Percentiles rank a stretch among this genome's conserved stretches.
Evolutionary conservation across 1,140 invertebrate species (phyloP).

Genomic region (Macrobrachium rosenbergii): DNA sequence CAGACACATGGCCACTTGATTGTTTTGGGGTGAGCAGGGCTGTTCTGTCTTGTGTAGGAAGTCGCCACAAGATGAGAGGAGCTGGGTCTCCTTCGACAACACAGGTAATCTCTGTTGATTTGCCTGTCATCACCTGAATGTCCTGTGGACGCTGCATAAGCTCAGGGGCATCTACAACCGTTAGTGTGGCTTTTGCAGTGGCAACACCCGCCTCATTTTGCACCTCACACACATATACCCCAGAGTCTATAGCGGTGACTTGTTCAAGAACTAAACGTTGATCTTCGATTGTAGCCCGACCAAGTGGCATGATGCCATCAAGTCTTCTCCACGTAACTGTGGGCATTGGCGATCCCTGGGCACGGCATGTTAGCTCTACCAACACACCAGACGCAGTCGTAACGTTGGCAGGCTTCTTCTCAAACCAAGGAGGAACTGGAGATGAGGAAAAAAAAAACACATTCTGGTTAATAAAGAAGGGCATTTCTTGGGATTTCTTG

Average conservation of each 20-base stretch:
- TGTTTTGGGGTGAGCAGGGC: constrained; percentile 52
- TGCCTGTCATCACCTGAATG: constrained; percentile 41
- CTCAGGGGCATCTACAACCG: constrained; percentile 71
- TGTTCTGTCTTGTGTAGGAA: constrained; percentile 52
- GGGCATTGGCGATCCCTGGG: constrained; percentile 89
- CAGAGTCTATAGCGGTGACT: constrained; percentile 82
- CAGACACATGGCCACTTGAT: constrained; percentile 36
- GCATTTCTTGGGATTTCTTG: not conserved
- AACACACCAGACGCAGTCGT: constrained; percentile 69
- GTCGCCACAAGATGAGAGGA: constrained; percentile 60
- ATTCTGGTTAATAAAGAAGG: not conserved
- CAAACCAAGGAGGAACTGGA: constrained; percentile 61
- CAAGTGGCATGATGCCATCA: constrained; percentile 85
- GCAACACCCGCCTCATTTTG: constrained; percentile 83
- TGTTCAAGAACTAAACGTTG: constrained; percentile 75
- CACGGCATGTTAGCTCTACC: constrained; percentile 90
- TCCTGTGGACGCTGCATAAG: constrained; percentile 54
- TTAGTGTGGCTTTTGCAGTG: constrained; percentile 80
- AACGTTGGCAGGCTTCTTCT: constrained; percentile 57
- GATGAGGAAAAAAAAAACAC: not conserved
- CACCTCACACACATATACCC: constrained; percentile 85
- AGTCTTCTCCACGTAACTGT: constrained; percentile 91
- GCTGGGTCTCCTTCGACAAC: constrained; percentile 56
- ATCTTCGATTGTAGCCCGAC: constrained; percentile 77
- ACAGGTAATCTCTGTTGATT: constrained; percentile 33